Evolutionary conservation across 92 coral and sea anemone genomes (phyloP), one percentile per base, ranked within the genome.

Genomic region (Zoanthus sansibaricus): DNA sequence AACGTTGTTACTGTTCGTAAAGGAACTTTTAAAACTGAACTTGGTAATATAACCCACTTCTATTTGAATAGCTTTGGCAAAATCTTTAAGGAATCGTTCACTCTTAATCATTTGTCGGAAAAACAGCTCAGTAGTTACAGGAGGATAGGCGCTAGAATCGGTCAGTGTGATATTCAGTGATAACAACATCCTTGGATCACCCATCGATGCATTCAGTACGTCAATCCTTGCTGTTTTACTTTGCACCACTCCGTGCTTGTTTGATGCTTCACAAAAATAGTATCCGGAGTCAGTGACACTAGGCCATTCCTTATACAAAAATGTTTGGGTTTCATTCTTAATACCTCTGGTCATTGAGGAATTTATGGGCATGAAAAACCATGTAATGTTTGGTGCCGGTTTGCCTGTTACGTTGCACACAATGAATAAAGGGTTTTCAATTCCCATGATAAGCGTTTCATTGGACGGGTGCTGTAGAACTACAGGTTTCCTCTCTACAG

Each of bases 401-500:
- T 76, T 68, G 33, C 89, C 95, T 13, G 95, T 92, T 21, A 86
- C 93, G 58, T 92, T 92, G 83, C 95, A 92, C 37, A 32, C 44
- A 18, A 92, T 83, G 69, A 51, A 71, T 14, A 78, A 90, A 1
- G 87, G 91, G 13, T 31, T 79, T 49, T 83, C 87, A 77, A 77
- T 64, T 31, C 71, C 77, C 51, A 62, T 33, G 11, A 83, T 51
- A 15, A 87, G 82, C 21, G 54, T 83, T 13, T 86, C 75, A 68
- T 79, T 20, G 15, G 62, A 49, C 67, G 95, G 93, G 5, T 93
- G 93, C 11, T 73, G 75, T 9, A 87, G 82, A 17, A 93, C 90
- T 32, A 8, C 48, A 16, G 95, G 95, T 74, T 84, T 84, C 55
- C 86, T 87, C 32, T 90, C 88, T 33, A 93, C 90, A 17, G 33